Base-by-base conservation (phyloP, 2,888 invertebrate genomes). In the Villa cingulata region DNA sequence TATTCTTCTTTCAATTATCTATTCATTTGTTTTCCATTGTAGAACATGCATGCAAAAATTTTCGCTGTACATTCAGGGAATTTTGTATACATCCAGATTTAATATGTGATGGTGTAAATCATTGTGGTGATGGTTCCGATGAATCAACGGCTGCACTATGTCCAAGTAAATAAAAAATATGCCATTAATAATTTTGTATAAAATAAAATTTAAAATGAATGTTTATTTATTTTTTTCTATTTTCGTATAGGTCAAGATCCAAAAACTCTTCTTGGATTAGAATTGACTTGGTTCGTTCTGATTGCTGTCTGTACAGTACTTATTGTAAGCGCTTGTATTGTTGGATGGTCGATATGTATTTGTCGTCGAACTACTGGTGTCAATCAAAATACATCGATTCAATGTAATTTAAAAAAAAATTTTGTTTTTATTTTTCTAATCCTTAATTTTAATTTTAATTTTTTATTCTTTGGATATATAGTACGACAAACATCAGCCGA, bases 81-180 rank as follows among this genome's bases (percentile, higher is more conserved):
- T 87, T 90, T 74, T 95, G 94, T 76, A 90, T 94, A 62, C 84
- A 87, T 67, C 84, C 83, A 51, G 90, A 91, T 68, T 77, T 95
- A 51, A 80, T 86, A 58, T 94, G 94, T 72, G 94, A 95, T 71
- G 85, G 85, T 49, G 82, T 92, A 55, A 87, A 90, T 72, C 92
- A 95, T 70, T 94, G 94, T 68, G 90, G 86, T 43, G 91, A 94
- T 70, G 88, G 86, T 55, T 90, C 90, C 43, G 94, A 94, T 65
- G 94, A 94, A 71, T 83, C 84, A 57, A 80, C 84, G 62, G 82
- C 84, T 60, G 79, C 82, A 53, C 76, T 86, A 58, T 94, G 94
- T 73, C 82, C 86, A 70, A 86, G 91, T 91, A 71, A 78, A 80
- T 27, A 20, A n/a, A 40, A 23, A n/a, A 10, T 34, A 9, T 34